These are phyloP conservation scores for Epistrophe eligans DNA, from an alignment of 2,888 invertebrate genomes.

Conservation along the genomic window DNA sequence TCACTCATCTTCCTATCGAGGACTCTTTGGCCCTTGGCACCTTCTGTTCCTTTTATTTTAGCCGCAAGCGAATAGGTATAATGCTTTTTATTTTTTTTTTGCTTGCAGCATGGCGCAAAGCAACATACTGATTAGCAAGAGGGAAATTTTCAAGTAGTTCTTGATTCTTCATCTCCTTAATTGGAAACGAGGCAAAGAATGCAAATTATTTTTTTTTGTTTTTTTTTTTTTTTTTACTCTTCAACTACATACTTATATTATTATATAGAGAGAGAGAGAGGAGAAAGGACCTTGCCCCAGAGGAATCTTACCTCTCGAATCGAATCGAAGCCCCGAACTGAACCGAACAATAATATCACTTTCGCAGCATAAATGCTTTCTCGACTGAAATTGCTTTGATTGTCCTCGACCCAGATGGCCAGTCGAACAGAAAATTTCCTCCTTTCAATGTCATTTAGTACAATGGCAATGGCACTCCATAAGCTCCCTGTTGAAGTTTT, in stretches of 20 bases:
- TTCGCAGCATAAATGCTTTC: conserved; percentile 57
- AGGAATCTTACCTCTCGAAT: conserved; percentile 38
- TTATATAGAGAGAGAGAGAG: too few relatives aligned
- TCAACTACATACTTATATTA: not conserved
- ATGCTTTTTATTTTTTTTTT: conserved; percentile 9
- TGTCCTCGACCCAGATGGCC: conserved; percentile 74
- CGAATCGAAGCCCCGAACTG: conserved; percentile 38
- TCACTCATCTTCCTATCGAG: conserved; percentile 26
- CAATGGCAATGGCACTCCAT: conserved; percentile 55
- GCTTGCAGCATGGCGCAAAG: conserved; percentile 6
- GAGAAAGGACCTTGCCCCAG: conserved; percentile 35
- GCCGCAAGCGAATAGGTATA: conserved; percentile 4
- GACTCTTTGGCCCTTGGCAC: not conserved
- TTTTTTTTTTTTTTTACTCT: conserved; percentile 30
- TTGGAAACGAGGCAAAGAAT: conserved; percentile 56
- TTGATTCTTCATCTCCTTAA: conserved; percentile 63
- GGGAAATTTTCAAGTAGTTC: conserved; percentile 56
- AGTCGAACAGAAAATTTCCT: conserved; percentile 66
- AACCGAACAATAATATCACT: conserved; percentile 63
- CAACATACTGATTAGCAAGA: conserved; percentile 66
- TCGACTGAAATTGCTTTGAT: conserved; percentile 67
- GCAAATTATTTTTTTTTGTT: conserved; percentile 56
- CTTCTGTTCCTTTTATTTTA: conserved; percentile 33
- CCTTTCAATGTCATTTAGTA: conserved; percentile 65
- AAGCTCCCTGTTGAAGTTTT: conserved; percentile 51